These are phyloP conservation scores for Streptopelia turtur DNA, from an alignment of 2,797 vertebrate genomes.

Conservation along the genomic window DNA sequence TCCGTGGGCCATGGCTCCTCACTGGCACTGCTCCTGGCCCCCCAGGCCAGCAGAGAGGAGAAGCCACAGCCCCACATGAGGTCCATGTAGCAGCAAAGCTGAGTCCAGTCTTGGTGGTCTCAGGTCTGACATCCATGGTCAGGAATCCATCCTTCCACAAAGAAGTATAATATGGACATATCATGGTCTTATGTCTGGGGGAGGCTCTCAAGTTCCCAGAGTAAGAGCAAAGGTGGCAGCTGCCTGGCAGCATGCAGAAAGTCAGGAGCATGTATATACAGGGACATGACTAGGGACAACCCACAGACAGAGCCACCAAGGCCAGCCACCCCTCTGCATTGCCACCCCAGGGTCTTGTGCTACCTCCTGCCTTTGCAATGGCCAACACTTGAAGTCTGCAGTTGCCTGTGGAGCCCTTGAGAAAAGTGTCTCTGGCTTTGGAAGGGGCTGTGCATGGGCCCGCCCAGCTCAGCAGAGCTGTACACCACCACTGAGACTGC, in stretches of 20 bases:
- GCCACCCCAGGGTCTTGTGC: fast-evolving
- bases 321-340: neutral
- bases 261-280: neutral
- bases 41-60: neutral
- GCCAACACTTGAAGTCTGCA: neutral
- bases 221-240: neutral
- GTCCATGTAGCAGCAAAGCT: neutral
- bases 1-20: neutral
- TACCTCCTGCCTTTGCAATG: neutral
- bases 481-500: neutral
- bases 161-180: neutral
- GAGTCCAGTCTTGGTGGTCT: neutral
- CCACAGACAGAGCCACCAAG: neutral
- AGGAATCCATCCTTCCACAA: neutral
- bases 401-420: neutral
- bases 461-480: neutral
- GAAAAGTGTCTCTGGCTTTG: neutral
- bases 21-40: fast-evolving
- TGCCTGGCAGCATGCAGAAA: neutral
- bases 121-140: neutral
- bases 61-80: neutral
- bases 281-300: fast-evolving
- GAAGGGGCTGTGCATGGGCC: neutral
- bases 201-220: neutral
- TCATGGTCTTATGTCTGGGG: neutral